Evolutionary conservation across 2,113 vertebrate genomes (phyloP), one percentile per base, ranked within the genome.

Genomic region (Dasyornis broadbenti): DNA sequence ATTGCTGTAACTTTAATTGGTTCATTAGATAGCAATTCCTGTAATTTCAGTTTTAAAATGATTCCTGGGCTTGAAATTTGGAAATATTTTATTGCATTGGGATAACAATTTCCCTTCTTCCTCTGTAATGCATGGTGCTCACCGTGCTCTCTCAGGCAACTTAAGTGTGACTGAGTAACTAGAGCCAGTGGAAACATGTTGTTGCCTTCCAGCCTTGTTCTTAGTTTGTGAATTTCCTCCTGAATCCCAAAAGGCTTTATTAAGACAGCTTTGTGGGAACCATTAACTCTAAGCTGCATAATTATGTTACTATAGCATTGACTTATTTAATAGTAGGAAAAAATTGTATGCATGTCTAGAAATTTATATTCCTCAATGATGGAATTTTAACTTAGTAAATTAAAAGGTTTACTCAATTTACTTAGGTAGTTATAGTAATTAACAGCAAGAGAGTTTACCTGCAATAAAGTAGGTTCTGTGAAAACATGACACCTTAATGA

Each of bases 221-320:
- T 96, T 94, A 86, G 77, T 90, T 86, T 95, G 93, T 91, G 71
- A 94, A 95, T 95, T 87, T 97, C 83, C 89, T 85, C 59, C 60
- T 71, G 45, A 89, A 76, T 97, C 96, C 95, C 97, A 70, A 73
- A 96, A 96, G 97, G 90, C 94, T 98, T 96, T 97, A 97, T 96
- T 98, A 95, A 97, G 93, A 97, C 87, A 95, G 71, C 91, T 97
- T 97, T 95, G 91, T 96, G 96, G 81, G 95, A 91, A 69, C 95
- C 70, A 95, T 97, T 97, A 96, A 90, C 92, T 92, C 65, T 91
- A 96, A 96, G 93, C 88, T 94, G 95, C 94, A 82, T 96, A 96
- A 95, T 96, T 95, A 90, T 14, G 57, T 95, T 88, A 71, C 83
- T 96, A 17, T 82, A 90, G 92, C 72, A 94, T 91, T 93, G 84